phyloP scores from a whole-genome alignment of 2,888 invertebrate genomes.

The Orthonychiurus folsomi region DNA sequence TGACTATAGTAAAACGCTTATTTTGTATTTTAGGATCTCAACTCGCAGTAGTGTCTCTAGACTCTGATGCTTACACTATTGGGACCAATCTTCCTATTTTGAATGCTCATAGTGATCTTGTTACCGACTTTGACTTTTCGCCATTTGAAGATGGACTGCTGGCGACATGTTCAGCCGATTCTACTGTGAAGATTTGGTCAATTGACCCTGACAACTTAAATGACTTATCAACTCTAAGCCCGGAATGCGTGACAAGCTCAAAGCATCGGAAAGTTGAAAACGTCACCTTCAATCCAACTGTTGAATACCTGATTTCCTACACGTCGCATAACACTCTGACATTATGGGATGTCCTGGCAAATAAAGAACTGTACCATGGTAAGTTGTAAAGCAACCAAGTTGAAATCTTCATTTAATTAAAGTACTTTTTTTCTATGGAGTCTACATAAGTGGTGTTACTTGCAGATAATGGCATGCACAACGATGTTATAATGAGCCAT shows the following conservation, averaged over 20 bases:
- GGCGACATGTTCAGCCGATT: slow-evolving; percentile 62
- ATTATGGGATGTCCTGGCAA: slow-evolving; percentile 75
- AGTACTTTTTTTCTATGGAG: too few relatives aligned
- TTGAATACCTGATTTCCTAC: slow-evolving; percentile 78
- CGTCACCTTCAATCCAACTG: slow-evolving; percentile 82
- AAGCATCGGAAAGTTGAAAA: slow-evolving; percentile 79
- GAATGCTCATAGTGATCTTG: slow-evolving; percentile 78
- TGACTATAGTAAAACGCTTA: too few relatives aligned
- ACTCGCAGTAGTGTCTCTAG: slow-evolving; percentile 76
- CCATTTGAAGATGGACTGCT: slow-evolving; percentile 89
- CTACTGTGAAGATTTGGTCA: slow-evolving; percentile 43
- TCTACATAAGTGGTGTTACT: slow-evolving; percentile 17
- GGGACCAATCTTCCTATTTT: slow-evolving; percentile 66
- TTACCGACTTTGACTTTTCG: slow-evolving; percentile 90
- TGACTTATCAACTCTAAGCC: slow-evolving; percentile 33
- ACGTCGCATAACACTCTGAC: slow-evolving; percentile 72
- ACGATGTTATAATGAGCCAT: slow-evolving; percentile 78
- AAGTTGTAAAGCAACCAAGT: too few relatives aligned
- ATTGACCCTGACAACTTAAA: slow-evolving; percentile 26
- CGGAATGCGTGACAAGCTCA: slow-evolving; percentile 68
- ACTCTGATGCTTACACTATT: slow-evolving; percentile 79
- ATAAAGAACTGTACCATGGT: slow-evolving; percentile 54
- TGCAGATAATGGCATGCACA: slow-evolving; percentile 60
- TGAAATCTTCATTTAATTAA: too few relatives aligned
- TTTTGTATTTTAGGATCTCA: slow-evolving; percentile 65